phyloP scores from a whole-genome alignment of 1,140 invertebrate genomes.

The Radopholus similis region DNA sequence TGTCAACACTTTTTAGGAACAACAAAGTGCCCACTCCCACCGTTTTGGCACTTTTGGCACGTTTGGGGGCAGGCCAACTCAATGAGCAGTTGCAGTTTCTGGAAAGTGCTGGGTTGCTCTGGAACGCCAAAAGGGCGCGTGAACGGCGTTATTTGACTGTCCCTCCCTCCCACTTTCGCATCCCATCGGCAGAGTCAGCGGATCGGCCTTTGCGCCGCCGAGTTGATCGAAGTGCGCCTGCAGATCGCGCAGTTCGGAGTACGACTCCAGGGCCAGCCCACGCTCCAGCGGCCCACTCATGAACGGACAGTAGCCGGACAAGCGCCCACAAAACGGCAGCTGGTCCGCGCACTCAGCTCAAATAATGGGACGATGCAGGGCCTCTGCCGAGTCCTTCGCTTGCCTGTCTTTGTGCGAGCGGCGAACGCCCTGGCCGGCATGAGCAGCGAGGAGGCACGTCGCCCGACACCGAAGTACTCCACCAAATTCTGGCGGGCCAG shows the following conservation, averaged over 20 bases:
- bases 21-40: not conserved
- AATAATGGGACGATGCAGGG: too few species aligned
- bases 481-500: constrained; percentile 20
- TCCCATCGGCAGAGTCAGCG: constrained; percentile 4
- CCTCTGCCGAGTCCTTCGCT: too few species aligned
- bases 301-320: constrained; percentile 27
- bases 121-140: not conserved
- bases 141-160: not conserved
- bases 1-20: constrained; percentile 6
- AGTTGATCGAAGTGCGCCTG: constrained; percentile 24
- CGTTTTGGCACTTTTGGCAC: constrained; percentile 18
- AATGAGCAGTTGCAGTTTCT: constrained; percentile 34
- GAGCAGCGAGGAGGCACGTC: not conserved
- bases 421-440: not conserved
- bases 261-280: constrained; percentile 22
- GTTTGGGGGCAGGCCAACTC: constrained; percentile 27
- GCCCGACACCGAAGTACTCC: constrained; percentile 27
- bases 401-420: not conserved
- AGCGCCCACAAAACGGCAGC: constrained; percentile 29
- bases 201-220: not conserved
- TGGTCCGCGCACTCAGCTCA: constrained; percentile 23
- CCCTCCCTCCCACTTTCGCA: constrained; percentile 28
- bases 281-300: constrained; percentile 27
- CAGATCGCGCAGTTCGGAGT: constrained; percentile 16
- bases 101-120: constrained; percentile 19